These are phyloP conservation scores for Albula glossodonta DNA, from an alignment of 2,113 vertebrate genomes.

Conservation along the genomic window DNA sequence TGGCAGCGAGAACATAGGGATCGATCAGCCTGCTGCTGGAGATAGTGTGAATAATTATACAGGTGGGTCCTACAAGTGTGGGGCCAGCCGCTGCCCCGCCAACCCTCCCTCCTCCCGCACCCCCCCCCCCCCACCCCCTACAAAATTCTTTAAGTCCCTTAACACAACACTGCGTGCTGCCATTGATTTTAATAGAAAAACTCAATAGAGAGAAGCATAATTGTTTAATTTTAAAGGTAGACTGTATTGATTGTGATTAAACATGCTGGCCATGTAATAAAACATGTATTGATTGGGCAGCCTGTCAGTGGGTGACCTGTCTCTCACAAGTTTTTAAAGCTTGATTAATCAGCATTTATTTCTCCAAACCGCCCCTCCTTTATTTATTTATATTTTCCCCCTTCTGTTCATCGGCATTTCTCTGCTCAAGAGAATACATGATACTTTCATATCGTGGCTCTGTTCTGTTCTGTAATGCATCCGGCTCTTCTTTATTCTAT, in stretches of 20 bases:
- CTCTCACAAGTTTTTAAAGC: constrained; percentile 55
- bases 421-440: background rate
- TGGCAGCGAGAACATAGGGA: background rate
- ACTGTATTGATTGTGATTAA: constrained; percentile 73
- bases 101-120: background rate
- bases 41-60: constrained; percentile 22
- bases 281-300: constrained; percentile 57
- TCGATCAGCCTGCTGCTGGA: background rate
- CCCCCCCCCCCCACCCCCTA: background rate
- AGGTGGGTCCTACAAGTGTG: background rate
- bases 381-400: background rate
- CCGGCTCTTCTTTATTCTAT: no score
- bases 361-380: constrained; percentile 32
- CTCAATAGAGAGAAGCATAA: constrained; percentile 69
- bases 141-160: constrained; percentile 3
- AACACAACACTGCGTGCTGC: constrained; percentile 33
- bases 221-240: constrained; percentile 78
- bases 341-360: constrained; percentile 55
- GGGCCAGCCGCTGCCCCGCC: background rate
- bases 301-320: constrained; percentile 34
- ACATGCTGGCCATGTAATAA: constrained; percentile 65
- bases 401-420: background rate
- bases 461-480: background rate
- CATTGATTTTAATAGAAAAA: constrained; percentile 63
- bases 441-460: background rate